Evolutionary conservation across 2,888 invertebrate species (phyloP).

Genomic region (Aporophyla lueneburgensis): DNA sequence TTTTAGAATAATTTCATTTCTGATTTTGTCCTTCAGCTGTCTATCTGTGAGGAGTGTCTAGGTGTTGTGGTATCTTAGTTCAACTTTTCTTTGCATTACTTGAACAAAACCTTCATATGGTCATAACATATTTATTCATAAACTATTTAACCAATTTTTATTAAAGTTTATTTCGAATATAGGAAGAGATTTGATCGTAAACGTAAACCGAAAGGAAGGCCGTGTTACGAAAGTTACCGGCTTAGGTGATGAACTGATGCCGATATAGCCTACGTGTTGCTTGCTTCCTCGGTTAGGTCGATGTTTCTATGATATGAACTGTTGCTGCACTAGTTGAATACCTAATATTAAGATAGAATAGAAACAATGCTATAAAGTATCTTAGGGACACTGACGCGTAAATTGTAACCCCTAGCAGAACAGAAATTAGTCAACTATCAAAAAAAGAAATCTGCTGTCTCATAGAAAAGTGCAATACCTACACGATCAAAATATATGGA

Average conservation of each 20-base stretch:
- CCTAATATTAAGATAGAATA: not conserved
- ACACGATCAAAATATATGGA: no score
- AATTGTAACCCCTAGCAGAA: no score
- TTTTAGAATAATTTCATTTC: no score
- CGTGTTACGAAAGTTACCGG: conserved; percentile 52
- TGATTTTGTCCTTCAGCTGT: not conserved
- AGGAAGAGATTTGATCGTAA: conserved; percentile 55
- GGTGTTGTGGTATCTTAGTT: not conserved
- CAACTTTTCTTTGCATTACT: not conserved
- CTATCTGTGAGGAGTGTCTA: not conserved
- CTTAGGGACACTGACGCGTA: no score
- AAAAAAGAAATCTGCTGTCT: no score
- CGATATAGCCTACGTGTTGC: conserved; percentile 28
- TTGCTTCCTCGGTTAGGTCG: conserved; percentile 33
- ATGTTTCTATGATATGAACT: conserved; percentile 18
- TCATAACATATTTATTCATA: not conserved
- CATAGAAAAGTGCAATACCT: no score
- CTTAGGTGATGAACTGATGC: conserved; percentile 57
- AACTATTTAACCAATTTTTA: conserved; percentile 9
- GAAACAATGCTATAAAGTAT: no score
- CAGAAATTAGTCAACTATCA: no score
- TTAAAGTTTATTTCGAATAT: conserved; percentile 47
- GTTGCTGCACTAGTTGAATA: conserved; percentile 29
- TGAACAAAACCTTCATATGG: conserved; percentile 2
- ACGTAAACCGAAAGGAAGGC: conserved; percentile 57